Percentiles rank a stretch among this genome's conserved stretches.
Evolutionary conservation across 2,797 vertebrate species (phyloP).

Genomic region (Crypturellus tataupa): DNA sequence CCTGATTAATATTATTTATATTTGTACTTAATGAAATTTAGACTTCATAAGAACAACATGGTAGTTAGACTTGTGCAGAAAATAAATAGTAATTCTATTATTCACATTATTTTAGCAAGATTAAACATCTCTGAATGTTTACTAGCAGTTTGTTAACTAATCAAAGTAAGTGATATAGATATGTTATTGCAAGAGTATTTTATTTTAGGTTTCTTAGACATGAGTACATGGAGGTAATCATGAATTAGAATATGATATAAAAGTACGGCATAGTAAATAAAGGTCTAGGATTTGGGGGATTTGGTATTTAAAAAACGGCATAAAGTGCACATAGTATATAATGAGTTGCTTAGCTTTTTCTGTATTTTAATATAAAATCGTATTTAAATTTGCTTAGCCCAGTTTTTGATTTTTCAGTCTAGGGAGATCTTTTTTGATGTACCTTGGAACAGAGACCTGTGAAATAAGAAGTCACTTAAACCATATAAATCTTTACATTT

Average conservation of each 20-base stretch:
- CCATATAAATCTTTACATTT: neutral
- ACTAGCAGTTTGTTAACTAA: neutral
- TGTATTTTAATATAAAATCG: neutral
- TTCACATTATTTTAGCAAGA: neutral
- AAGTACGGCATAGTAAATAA: neutral
- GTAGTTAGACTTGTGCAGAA: neutral
- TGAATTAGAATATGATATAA: neutral
- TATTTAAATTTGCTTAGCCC: neutral
- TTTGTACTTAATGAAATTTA: neutral
- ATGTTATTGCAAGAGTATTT: neutral
- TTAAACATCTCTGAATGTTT: neutral
- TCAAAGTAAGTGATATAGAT: neutral
- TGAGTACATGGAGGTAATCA: neutral
- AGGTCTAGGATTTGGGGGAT: neutral
- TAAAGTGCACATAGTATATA: neutral
- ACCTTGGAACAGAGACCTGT: neutral
- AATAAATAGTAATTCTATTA: neutral
- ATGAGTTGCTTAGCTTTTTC: neutral
- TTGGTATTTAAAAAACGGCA: neutral
- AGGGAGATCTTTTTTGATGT: neutral
- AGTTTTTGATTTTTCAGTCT: neutral
- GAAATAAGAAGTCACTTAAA: neutral
- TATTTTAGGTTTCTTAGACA: neutral
- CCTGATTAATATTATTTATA: neutral
- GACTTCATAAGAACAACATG: neutral